These are phyloP conservation scores for Anthopleura sola DNA, from an alignment of 64 coral and sea anemone genomes.

Conservation along the genomic window DNA sequence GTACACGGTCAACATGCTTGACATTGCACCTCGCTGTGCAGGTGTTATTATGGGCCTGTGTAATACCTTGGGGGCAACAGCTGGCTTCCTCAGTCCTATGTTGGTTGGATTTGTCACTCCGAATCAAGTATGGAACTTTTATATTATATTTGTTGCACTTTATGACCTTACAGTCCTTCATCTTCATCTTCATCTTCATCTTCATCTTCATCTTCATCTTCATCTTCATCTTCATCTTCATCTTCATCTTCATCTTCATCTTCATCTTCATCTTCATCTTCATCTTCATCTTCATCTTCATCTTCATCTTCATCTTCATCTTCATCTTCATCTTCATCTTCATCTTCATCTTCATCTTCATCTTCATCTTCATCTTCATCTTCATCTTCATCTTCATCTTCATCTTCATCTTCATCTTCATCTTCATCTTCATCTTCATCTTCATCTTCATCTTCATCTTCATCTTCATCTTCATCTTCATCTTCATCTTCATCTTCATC, in stretches of 20 bases:
- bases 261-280: too few species aligned
- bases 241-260: too few species aligned
- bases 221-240: background rate
- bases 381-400: too few species aligned
- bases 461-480: background rate
- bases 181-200: background rate
- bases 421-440: too few species aligned
- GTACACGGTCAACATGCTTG: slow-evolving; percentile 92
- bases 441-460: background rate
- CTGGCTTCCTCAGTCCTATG: slow-evolving; percentile 80
- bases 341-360: background rate
- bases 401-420: too few species aligned
- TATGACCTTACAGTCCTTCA: background rate
- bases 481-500: background rate
- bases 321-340: background rate
- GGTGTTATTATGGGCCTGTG: slow-evolving; percentile 78
- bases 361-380: too few species aligned
- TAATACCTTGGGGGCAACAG: slow-evolving; percentile 77
- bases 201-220: background rate
- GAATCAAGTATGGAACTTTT: slow-evolving; percentile 41
- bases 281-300: background rate
- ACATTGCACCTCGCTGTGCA: slow-evolving; percentile 78
- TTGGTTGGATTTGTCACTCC: slow-evolving; percentile 83
- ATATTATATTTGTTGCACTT: background rate
- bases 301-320: background rate